Base-by-base conservation (phyloP, 2,113 vertebrate species). In the Brachyhypopomus occidentalis region DNA sequence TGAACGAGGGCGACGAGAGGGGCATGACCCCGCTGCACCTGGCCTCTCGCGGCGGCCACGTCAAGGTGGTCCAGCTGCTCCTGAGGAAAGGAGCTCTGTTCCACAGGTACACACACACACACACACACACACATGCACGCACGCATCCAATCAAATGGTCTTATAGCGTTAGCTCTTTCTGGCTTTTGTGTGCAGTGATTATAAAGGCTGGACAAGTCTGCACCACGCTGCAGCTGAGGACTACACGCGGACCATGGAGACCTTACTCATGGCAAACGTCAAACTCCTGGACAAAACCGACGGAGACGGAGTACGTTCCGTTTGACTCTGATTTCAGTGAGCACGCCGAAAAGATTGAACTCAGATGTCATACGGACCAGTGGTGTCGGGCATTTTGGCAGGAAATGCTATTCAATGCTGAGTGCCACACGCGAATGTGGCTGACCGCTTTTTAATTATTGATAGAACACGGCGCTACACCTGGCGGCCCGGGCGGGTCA, bases 21-120 rank as follows among this genome's bases (percentile, higher is more conserved):
- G 95, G 96, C 34, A 93, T 96, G 94, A 96, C 95, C 6, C 95
- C 96, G 6, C 91, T 96, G 7, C 96, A 96, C 69, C 72, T 96
- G 86, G 94, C 95, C 48, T 94, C 95, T 23, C 92, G 94, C 81
- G 93, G 94, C 2, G 96, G 96, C 1, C 95, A 96, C n/a, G 94
- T 95, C 63, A 95, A 94, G 84, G 95, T 96, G 1, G 94, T 95
- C 36, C 94, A 95, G 16, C 92, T 96, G 73, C 93, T 96, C 41
- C 90, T 96, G 77, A 94, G 94, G 72, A 95, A 91, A 84, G 96
- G 96, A 0, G 93, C 95, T 17, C 91, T 96, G 45, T 94, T 96
- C 79, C 93, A 95, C 77, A 93, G 95, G 96, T 96, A 89, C 6
- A 4, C 30, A 12, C 12, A 8, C 12, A 27, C 23, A 38, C 2